Base-by-base conservation (phyloP, 1,140 invertebrate genomes). In the Cherax destructor region DNA sequence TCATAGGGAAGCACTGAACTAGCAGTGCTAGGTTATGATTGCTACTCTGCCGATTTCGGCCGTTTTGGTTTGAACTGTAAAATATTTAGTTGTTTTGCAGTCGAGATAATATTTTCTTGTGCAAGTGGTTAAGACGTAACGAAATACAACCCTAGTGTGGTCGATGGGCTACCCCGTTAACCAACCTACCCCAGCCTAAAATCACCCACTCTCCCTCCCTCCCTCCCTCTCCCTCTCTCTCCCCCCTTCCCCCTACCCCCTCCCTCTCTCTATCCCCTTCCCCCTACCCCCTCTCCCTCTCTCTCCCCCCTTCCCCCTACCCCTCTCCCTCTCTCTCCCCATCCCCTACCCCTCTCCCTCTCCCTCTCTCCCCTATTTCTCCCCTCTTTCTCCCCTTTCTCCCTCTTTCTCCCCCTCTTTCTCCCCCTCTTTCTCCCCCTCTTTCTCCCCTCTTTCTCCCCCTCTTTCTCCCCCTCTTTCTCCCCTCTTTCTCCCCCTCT, bases 351-450 rank as follows among this genome's bases (percentile, higher is more conserved):
- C 2, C 2, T 41, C 30, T 41, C 30, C 2, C 30, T 2, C 30
- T 41, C 30, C 2, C 30, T 41, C 30, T 2, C 2, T n/a, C 30
- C 2, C 30, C 2, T 41, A 1, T 69, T 3, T 69, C 65, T 69
- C n/a, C 65, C n/a, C 65, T 69, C 65, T 69, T 3, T 69, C 65
- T 69, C 65, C n/a, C 65, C 65, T 69, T n/a, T 69, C 65, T 69
- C 65, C n/a, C 65, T 69, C 65, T 69, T n/a, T 69, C 65, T 69
- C 65, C n/a, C 65, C n/a, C 65, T 69, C 65, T 69, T 3, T 69
- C 65, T 69, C 65, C 3, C 65, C 3, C 65, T 69, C 65, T 69
- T 3, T 3, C 3, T 3, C 3, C n/a, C 3, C n/a, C 3, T 69
- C 65, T 69, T 3, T 69, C 65, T 3, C 3, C n/a, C 3, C n/a